Base-by-base conservation (phyloP, 1,140 invertebrate species). In the Reticulitermes speratus region DNA sequence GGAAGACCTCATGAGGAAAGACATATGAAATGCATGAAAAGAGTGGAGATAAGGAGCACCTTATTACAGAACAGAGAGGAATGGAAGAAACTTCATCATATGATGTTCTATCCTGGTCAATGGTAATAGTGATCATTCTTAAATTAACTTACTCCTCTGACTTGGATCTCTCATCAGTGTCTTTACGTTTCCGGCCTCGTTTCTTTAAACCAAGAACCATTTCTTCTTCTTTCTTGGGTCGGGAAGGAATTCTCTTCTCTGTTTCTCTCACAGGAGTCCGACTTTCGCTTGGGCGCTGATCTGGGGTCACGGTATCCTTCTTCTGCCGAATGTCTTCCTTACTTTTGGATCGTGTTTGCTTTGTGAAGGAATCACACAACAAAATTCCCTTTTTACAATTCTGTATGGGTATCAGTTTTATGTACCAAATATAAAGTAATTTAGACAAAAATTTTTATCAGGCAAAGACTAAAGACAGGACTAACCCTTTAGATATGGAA, bases 161-260 rank as follows among this genome's bases (percentile, higher is more conserved):
- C 8, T 88, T 88, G 14, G 88, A 86, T 69, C 89, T 92, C 87
- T 89, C 89, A 19, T 93, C 93, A 32, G 90, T 89, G 44, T 93
- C 93, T 44, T 93, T 92, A 0, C 90, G 89, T 83, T 92, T 92
- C 16, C 93, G 91, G 0, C 92, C 92, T 2, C 92, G 90, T 86
- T 90, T 90, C 87, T 91, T 92, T 48, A 91, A 90, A 82, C 91
- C 82, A 52, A 82, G 30, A 75, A 25, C 75, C n/a, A n/a, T 44
- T 32, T 92, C 91, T 30, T 92, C 92, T n/a, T 92, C 92, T 0
- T 87, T 87, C 55, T 83, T 86, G 30, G 48, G 65, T 11, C 32
- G 19, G 23, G 69, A 65, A 55, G 59, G 65, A 65, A 86, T 87
- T 48, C 81, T 87, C 48, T 88, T 87, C 83, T 87, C 87, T 84